These are phyloP conservation scores for Apotomis turbidana DNA, from an alignment of 2,888 invertebrate genomes.

Conservation along the genomic window DNA sequence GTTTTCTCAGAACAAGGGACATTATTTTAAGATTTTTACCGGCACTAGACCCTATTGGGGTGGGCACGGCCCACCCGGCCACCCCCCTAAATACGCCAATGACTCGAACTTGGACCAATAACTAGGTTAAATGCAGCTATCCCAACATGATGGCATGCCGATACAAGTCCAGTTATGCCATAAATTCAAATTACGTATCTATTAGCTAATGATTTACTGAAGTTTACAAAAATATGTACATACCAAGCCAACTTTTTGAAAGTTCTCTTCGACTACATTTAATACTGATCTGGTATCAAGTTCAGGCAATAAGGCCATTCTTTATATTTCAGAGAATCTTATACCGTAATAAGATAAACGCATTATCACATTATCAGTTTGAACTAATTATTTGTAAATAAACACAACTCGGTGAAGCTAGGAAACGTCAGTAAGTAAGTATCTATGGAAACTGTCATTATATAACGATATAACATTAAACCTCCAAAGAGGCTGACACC, in stretches of 20 bases:
- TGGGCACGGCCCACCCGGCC: too few relatives aligned
- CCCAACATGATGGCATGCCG: too few relatives aligned
- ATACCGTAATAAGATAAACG: neutral
- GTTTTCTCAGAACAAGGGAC: too few relatives aligned
- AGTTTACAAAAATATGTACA: conserved; percentile 46
- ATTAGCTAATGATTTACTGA: neutral
- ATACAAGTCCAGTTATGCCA: too few relatives aligned
- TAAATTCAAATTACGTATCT: too few relatives aligned
- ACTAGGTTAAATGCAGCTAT: too few relatives aligned
- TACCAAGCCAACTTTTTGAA: conserved; percentile 63
- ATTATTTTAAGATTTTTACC: too few relatives aligned
- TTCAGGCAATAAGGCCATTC: conserved; percentile 60
- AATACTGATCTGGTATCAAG: conserved; percentile 65
- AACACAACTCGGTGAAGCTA: conserved; percentile 20
- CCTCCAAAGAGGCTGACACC: too few relatives aligned
- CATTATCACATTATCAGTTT: conserved; percentile 15
- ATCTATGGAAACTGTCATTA: conserved; percentile 26
- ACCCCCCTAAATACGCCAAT: too few relatives aligned
- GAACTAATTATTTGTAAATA: conserved; percentile 29
- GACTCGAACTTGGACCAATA: too few relatives aligned
- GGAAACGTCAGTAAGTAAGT: conserved; percentile 25
- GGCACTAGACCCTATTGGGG: too few relatives aligned
- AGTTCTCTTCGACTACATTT: conserved; percentile 74
- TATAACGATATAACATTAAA: neutral
- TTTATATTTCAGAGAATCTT: conserved; percentile 7